Evolutionary conservation across 2,888 invertebrate species (phyloP).

Genomic region (Cryptops parisi): DNA sequence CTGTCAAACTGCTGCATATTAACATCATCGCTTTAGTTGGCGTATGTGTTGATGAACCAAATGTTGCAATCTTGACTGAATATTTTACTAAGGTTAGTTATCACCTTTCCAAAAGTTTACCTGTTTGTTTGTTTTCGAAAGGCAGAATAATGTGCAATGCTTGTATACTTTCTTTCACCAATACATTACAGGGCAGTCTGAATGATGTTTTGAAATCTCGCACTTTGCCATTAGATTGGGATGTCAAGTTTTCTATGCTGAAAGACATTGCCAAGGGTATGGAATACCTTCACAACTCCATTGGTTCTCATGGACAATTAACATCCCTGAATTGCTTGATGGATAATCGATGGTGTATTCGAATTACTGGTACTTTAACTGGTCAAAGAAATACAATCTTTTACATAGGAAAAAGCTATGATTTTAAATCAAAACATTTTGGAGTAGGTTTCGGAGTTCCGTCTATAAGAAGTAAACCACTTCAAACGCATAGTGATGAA

Average conservation of each 20-base stretch:
- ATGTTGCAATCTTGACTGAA: not conserved
- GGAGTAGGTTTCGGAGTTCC: too few species aligned
- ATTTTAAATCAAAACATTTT: too few species aligned
- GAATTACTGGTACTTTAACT: constrained; percentile 6
- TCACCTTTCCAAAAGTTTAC: not conserved
- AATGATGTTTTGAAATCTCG: constrained; percentile 4
- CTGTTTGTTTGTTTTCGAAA: too few species aligned
- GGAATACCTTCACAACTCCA: constrained; percentile 10
- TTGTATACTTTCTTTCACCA: not conserved
- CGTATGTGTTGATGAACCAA: not conserved
- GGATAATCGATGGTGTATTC: constrained; percentile 12
- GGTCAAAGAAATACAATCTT: too few species aligned
- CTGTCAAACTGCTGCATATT: not conserved
- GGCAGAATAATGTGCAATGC: not conserved
- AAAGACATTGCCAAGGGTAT: constrained; percentile 12
- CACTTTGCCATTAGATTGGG: constrained; percentile 11
- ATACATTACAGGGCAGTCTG: constrained; percentile 12
- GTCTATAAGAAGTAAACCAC: too few species aligned
- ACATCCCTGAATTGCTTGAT: constrained; percentile 11
- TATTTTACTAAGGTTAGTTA: constrained; percentile 6
- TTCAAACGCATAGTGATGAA: too few species aligned
- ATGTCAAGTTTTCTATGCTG: constrained; percentile 11
- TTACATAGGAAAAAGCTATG: too few species aligned
- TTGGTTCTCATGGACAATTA: constrained; percentile 7
- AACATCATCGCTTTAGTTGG: constrained; percentile 4